Evolutionary conservation across 2,113 vertebrate genomes (phyloP), one percentile per base, ranked within the genome.

Genomic region (Cygnus buccinator): DNA sequence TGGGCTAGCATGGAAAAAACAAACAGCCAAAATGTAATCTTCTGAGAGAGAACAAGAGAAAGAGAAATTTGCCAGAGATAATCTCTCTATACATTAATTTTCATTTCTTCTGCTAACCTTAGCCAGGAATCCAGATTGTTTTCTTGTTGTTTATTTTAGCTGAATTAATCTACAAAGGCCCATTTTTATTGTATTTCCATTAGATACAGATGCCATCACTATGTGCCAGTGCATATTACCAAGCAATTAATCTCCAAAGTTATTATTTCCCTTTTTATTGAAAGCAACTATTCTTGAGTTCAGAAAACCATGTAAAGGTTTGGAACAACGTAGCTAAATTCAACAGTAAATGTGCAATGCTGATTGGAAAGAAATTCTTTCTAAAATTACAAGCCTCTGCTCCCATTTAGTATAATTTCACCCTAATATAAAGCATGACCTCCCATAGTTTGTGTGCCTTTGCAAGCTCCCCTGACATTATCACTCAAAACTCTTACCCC

Each of bases 401-500:
- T 93, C 18, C 41, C 57, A 13, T 67, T 10, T 43, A 16, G 16
- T 70, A 9, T 57, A 43, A 90, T 77, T 92, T 94, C 25, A 50
- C 57, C 78, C 29, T 62, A 52, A 93, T 85, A 94, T 61, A 74
- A 92, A 97, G 13, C 59, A 87, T 54, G 58, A 71, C 33, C 52
- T 94, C 89, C 57, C 65, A 54, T n/a, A 93, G 86, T n/a, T 25
- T 37, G 35, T 41, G 0, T 90, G 93, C 39, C 93, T 94, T 96
- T 97, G 87, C 79, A 92, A 96, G 52, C 41, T 90, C 37, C 55
- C 74, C 65, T 90, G 37, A 79, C 81, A 94, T 97, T 96, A 97
- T 90, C 84, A 79, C 63, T 95, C 73, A 88, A 90, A 95, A 28
- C 35, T 79, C 72, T 87, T 74, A 62, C 61, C 96, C 65, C 84